Conservation (phyloP, 2,797 vertebrate genomes). For the Ambastaia sidthimunki region DNA sequence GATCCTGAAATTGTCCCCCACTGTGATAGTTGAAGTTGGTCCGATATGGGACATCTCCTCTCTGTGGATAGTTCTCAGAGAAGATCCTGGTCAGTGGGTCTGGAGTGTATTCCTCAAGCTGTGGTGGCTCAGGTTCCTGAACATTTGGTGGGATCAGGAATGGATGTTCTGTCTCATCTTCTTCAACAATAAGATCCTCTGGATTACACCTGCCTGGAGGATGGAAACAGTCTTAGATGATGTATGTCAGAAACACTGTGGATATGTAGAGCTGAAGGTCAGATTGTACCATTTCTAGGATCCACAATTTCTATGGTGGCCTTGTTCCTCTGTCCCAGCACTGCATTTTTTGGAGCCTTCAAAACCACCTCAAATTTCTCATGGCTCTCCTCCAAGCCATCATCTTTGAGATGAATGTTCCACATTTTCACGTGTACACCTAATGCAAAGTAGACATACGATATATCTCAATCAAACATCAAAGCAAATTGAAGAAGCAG, state of each 20-base stretch:
- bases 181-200: constrained; percentile 59
- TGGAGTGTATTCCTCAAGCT: constrained; percentile 58
- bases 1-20: constrained; percentile 60
- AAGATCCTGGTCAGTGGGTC: constrained; percentile 68
- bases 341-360: constrained; percentile 69
- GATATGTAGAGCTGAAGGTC: not conserved
- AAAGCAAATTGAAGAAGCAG: not conserved
- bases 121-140: constrained; percentile 19
- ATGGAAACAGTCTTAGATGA: not conserved
- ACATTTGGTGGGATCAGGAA: constrained; percentile 20
- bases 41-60: constrained; percentile 72
- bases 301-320: constrained; percentile 75
- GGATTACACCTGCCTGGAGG: constrained; percentile 69
- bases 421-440: constrained; percentile 80
- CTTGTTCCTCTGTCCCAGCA: constrained; percentile 74
- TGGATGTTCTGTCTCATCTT: constrained; percentile 29
- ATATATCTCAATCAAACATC: not conserved
- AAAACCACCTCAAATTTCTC: constrained; percentile 74
- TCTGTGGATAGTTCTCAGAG: constrained; percentile 71
- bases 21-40: constrained; percentile 60
- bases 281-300: constrained; percentile 68
- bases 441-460: constrained; percentile 49
- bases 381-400: constrained; percentile 80
- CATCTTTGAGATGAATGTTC: constrained; percentile 75
- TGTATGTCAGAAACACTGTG: not conserved